Base-by-base conservation (phyloP, 2,888 invertebrate species). In the Zele albiditarsus region DNA sequence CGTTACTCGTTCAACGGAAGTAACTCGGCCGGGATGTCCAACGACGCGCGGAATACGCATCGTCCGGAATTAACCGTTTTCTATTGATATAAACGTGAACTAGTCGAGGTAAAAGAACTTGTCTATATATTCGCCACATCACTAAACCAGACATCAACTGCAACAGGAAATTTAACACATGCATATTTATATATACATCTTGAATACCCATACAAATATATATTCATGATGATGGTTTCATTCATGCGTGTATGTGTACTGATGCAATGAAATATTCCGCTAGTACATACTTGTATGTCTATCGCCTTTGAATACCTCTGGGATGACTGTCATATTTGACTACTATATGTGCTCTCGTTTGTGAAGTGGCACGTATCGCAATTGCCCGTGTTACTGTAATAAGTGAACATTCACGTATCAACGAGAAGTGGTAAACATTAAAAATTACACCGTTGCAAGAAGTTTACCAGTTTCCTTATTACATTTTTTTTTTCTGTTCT, bases 1-100 rank as follows among this genome's bases (percentile, higher is more conserved):
- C 79, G 80, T 78, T 80, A 78, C 46, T 23, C 73, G 73, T 71
- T 60, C 71, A 71, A 67, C 78, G 80, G 80, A 80, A 79, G 75
- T 79, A 73, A 74, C 74, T 72, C 78, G 79, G 70, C 79, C 76
- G 68, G 72, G 75, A 75, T 72, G 75, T 67, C 63, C 78, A 80
- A 73, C 78, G 77, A 78, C 74, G 75, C 77, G 74, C 73, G 73
- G 77, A 78, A 78, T 77, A 74, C 66, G 53, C 60, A 57, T 70
- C 58, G 25, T 31, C 71, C 70, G 63, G 68, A 75, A 72, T 75
- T 62, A 71, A 75, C 75, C 71, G 71, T 75, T 75, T 68, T 62
- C 71, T 63, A 67, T 71, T 28, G 8, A 10, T 53, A 20, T 53
- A 23, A 6, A 65, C 62, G 62, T 46, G 46, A 49, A 53, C 42